Evolutionary conservation across 2,797 vertebrate genomes (phyloP).

Genomic region (Gallirallus australis): DNA sequence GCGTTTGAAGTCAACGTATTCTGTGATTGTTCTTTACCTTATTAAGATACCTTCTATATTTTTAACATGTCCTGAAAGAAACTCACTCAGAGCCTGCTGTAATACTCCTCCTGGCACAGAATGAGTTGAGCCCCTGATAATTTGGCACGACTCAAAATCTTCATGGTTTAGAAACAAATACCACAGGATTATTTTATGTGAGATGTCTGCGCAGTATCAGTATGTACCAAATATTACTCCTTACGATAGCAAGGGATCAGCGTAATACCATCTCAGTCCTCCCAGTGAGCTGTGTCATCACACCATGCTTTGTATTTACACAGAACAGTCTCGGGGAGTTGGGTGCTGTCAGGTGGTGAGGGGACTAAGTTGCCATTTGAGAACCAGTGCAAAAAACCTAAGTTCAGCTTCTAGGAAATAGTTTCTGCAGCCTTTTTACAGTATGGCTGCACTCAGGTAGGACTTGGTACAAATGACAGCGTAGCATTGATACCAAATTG

Average conservation of each 20-base stretch:
- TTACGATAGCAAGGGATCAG: neutral
- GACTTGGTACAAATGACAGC: neutral
- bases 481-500: neutral
- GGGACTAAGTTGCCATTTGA: neutral
- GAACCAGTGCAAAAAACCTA: neutral
- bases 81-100: neutral
- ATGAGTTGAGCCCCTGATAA: neutral
- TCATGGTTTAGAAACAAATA: neutral
- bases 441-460: neutral
- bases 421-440: neutral
- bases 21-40: neutral
- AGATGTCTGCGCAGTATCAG: neutral
- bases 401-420: neutral
- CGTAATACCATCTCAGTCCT: neutral
- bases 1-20: neutral
- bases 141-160: neutral
- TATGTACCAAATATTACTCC: neutral
- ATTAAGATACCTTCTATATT: neutral
- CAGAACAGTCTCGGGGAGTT: neutral
- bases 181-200: neutral
- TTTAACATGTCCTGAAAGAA: neutral
- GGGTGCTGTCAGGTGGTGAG: neutral
- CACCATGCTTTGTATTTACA: neutral
- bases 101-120: neutral
- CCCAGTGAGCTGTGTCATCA: neutral